Evolutionary conservation across 2,797 vertebrate genomes (phyloP), one percentile per base, ranked within the genome.

Genomic region (Sebastes ruberrimus): DNA sequence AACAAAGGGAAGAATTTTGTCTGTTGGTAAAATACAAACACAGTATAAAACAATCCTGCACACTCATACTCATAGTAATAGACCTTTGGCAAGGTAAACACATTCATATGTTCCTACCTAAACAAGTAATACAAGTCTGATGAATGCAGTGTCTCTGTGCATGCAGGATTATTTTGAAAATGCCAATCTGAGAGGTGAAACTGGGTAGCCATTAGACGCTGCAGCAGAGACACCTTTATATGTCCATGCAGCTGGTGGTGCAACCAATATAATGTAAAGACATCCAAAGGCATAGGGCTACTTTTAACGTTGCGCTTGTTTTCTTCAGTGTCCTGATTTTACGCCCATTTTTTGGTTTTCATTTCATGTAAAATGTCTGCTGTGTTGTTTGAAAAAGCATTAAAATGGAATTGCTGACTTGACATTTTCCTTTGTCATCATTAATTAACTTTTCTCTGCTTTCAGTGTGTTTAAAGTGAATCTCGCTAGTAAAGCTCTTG

Each of bases 1-100:
- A 73, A 81, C 84, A 92, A 89, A 81, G 23, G 30, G 5, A 83
- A 57, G 49, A 71, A 86, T 80, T 80, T 64, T 16, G 42, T 68
- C 78, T 77, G 70, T 81, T 80, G 66, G 22, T 49, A 57, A 61
- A 56, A 66, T 73, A 63, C n/a, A 60, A 30, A 22, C n/a, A 66
- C 4, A 57, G 13, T 27, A 1, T 42, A 52, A 28, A 74, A 11
- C 1, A 18, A 49, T 18, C 20, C 2, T 23, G 5, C 18, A 25
- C 1, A 6, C 10, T 57, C 7, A 27, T 65, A 49, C 14, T 59
- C 33, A 16, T 64, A 28, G 25, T 25, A 35, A 13, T 35, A 35
- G 33, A 42, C 38, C 38, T 42, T 42, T 42, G 14, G 38, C 27
- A 42, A 35, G 7, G 25, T 22, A 67, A 62, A 38, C 33, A 71